phyloP scores from a whole-genome alignment of 92 coral and sea anemone genomes.

The Epizoanthus scotinus region DNA sequence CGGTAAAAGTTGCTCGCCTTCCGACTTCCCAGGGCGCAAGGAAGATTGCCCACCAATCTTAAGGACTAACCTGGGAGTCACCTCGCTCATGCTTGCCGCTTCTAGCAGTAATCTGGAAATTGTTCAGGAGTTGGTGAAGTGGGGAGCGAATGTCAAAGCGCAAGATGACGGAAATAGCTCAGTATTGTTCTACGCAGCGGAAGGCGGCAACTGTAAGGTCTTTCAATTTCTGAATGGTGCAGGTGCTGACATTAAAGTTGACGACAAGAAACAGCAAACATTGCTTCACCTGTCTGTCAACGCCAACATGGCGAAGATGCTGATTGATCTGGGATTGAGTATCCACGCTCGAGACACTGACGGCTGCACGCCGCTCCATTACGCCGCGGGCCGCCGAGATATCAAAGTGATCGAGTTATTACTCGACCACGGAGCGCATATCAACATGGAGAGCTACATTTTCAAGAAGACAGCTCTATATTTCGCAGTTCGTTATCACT shows the following conservation, averaged over 20 bases:
- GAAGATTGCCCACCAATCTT: slow-evolving; percentile 32
- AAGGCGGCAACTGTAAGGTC: slow-evolving; percentile 30
- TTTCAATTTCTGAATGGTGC: slow-evolving; percentile 19
- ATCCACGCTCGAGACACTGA: slow-evolving; percentile 29
- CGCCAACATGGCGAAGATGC: slow-evolving; percentile 28
- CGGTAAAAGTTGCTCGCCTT: slow-evolving; percentile 18
- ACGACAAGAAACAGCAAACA: slow-evolving; percentile 33
- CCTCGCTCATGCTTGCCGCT: slow-evolving; percentile 37
- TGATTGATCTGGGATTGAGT: slow-evolving; percentile 26
- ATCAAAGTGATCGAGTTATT: slow-evolving; percentile 20
- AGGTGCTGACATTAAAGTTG: slow-evolving; percentile 38
- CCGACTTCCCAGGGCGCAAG: slow-evolving; percentile 21
- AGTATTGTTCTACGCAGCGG: slow-evolving; percentile 35
- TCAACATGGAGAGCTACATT: slow-evolving; percentile 35
- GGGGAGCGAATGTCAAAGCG: slow-evolving; percentile 38
- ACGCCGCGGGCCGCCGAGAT: slow-evolving; percentile 36
- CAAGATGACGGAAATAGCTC: slow-evolving; percentile 32
- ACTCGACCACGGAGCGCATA: slow-evolving; percentile 33
- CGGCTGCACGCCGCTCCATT: slow-evolving; percentile 34
- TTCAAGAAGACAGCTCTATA: slow-evolving; percentile 42
- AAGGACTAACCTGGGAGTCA: slow-evolving; percentile 33
- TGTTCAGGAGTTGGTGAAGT: slow-evolving; percentile 11
- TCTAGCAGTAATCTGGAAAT: slow-evolving; percentile 31
- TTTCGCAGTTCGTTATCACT: slow-evolving; percentile 35
- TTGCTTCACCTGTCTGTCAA: slow-evolving; percentile 34